A percentile compares a stretch with the other conserved stretches of the same genome.
Conservation (phyloP, 2,113 vertebrate genomes). For the Capreolus pygargus region DNA sequence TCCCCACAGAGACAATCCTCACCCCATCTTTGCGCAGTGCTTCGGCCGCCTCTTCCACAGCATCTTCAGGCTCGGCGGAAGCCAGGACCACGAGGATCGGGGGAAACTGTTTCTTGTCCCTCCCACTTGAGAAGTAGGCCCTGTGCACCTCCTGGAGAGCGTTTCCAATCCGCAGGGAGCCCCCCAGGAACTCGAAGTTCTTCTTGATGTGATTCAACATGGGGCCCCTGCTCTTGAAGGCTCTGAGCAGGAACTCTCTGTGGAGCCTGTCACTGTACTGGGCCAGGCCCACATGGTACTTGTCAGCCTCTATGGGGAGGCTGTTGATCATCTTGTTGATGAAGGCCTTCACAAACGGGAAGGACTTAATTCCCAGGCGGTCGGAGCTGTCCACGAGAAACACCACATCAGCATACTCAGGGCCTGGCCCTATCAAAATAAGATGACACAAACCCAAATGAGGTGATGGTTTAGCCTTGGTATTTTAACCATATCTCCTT, state of each 20-base stretch:
- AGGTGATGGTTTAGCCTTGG: neutral
- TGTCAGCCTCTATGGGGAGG: slow-evolving; percentile 66
- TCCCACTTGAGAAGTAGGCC: slow-evolving; percentile 58
- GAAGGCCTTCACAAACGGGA: slow-evolving; percentile 63
- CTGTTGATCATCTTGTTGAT: slow-evolving; percentile 63
- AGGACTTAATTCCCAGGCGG: slow-evolving; percentile 60
- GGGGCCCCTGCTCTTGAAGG: slow-evolving; percentile 63
- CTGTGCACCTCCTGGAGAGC: slow-evolving; percentile 66
- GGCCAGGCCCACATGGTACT: slow-evolving; percentile 75
- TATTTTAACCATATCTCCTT: neutral
- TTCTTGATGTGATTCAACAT: slow-evolving; percentile 77
- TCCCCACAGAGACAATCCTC: slow-evolving; percentile 72
- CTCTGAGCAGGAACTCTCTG: slow-evolving; percentile 65
- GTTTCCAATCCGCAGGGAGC: slow-evolving; percentile 57
- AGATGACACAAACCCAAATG: neutral
- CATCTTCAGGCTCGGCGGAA: slow-evolving; percentile 73
- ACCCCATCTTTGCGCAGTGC: slow-evolving; percentile 69
- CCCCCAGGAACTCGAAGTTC: slow-evolving; percentile 59
- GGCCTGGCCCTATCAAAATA: slow-evolving; percentile 50
- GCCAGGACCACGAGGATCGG: slow-evolving; percentile 75
- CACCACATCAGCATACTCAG: slow-evolving; percentile 72
- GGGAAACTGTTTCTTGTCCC: slow-evolving; percentile 70
- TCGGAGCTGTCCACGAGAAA: slow-evolving; percentile 78
- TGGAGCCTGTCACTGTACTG: slow-evolving; percentile 70
- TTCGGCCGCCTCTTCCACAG: slow-evolving; percentile 48